phyloP scores from a whole-genome alignment of 2,888 invertebrate genomes.

The Ditylenchus weischeri region DNA sequence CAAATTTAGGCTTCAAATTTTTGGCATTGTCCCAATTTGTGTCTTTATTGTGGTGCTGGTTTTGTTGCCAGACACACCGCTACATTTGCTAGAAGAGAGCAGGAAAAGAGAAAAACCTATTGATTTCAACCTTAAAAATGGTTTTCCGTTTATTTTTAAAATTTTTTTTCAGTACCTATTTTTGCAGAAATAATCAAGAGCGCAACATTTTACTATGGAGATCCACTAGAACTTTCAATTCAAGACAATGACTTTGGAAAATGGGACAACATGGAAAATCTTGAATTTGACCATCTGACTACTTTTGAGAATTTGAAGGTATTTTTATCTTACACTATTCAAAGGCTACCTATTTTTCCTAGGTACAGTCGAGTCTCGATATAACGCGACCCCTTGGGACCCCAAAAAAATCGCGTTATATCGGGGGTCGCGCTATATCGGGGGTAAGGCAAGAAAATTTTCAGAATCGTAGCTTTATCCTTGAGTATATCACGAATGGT shows the following conservation, averaged over 20 bases:
- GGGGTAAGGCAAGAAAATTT: too few relatives aligned
- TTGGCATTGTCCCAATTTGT: slow-evolving; percentile 40
- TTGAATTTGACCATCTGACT: background rate
- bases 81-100: slow-evolving; percentile 30
- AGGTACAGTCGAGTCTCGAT: too few relatives aligned
- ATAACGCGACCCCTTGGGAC: too few relatives aligned
- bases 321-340: too few relatives aligned
- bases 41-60: slow-evolving; percentile 41
- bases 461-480: too few relatives aligned
- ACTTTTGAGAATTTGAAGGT: slow-evolving; percentile 27
- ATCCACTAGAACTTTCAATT: slow-evolving; percentile 15
- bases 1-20: slow-evolving; percentile 30
- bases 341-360: too few relatives aligned
- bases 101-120: background rate
- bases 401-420: too few relatives aligned
- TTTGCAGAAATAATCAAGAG: slow-evolving; percentile 26
- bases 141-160: slow-evolving; percentile 1
- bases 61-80: slow-evolving; percentile 47
- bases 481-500: too few relatives aligned
- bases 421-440: too few relatives aligned
- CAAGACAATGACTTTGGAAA: slow-evolving; percentile 27
- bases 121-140: too few relatives aligned
- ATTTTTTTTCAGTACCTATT: background rate
- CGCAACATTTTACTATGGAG: slow-evolving; percentile 31
- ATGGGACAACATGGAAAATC: slow-evolving; percentile 20